Percentiles rank a stretch among this genome's conserved stretches.
These are phyloP conservation scores for Furcifer pardalis DNA, from an alignment of 2,797 vertebrate genomes.

Conservation along the genomic window DNA sequence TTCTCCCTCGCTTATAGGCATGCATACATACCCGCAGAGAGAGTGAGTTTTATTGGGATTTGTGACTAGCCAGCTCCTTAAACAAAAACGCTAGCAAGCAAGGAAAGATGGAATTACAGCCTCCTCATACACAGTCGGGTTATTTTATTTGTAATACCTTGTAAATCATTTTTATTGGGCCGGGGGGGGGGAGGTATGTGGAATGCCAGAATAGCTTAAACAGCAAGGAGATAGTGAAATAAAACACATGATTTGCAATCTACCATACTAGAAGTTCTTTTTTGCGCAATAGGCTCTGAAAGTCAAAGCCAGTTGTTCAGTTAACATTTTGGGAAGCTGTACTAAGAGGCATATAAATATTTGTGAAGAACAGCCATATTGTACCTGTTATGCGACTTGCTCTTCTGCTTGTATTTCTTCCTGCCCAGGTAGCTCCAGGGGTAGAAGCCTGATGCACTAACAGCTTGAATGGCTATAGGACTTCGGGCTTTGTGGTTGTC, in stretches of 20 bases:
- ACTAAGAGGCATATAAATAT: background rate
- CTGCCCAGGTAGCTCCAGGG: accelerated
- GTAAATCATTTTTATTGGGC: constrained; percentile 28
- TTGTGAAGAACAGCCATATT: background rate
- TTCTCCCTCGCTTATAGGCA: background rate
- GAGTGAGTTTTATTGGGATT: constrained; percentile 39
- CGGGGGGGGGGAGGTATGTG: background rate
- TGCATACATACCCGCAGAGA: no score
- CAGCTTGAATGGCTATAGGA: no score
- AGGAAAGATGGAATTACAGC: constrained; percentile 30
- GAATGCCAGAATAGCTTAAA: background rate
- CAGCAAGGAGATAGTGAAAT: background rate
- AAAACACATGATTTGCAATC: background rate
- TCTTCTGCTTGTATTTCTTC: background rate
- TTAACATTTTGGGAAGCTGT: background rate
- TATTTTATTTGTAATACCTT: constrained; percentile 12
- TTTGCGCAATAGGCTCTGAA: accelerated
- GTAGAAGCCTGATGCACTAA: background rate
- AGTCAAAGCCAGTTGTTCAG: background rate
- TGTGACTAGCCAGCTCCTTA: constrained; percentile 45
- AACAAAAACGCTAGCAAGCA: constrained; percentile 9
- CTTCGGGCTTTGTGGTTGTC: background rate
- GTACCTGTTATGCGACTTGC: accelerated
- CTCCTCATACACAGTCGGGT: constrained; percentile 20
- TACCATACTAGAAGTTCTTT: background rate